A percentile compares a stretch with the other conserved stretches of the same genome.
phyloP scores from a whole-genome alignment of 2,113 vertebrate genomes.

The Poecilia latipinna region DNA sequence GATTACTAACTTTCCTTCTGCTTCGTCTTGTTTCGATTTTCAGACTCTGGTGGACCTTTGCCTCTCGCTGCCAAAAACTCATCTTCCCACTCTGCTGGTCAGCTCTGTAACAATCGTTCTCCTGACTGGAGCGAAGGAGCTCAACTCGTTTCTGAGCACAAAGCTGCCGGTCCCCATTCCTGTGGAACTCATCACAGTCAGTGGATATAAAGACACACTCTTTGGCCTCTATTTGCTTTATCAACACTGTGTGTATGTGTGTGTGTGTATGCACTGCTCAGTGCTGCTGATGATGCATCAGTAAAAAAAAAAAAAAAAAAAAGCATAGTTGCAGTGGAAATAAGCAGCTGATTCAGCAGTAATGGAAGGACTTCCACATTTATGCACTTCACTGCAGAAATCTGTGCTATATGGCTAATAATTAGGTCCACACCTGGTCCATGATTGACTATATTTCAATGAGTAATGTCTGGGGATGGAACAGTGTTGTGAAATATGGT shows the following conservation, averaged over 20 bases:
- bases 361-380: constrained; percentile 17
- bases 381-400: constrained; percentile 59
- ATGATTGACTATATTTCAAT: constrained; percentile 52
- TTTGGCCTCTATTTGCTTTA: constrained; percentile 17
- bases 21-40: constrained; percentile 2
- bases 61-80: constrained; percentile 81
- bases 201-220: constrained; percentile 46
- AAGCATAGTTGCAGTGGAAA: constrained; percentile 47
- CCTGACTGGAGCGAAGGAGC: constrained; percentile 86
- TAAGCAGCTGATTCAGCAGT: constrained; percentile 59
- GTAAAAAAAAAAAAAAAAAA: constrained; percentile 4
- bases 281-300: constrained; percentile 48
- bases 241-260: constrained; percentile 14
- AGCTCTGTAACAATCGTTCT: constrained; percentile 83
- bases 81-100: constrained; percentile 84
- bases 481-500: not conserved
- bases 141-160: constrained; percentile 82
- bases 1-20: not conserved
- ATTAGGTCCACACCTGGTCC: constrained; percentile 41
- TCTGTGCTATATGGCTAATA: constrained; percentile 43
- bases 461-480: constrained; percentile 19
- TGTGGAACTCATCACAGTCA: constrained; percentile 91
- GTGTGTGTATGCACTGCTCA: not conserved
- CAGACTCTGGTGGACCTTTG: constrained; percentile 89
- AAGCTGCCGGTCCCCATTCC: constrained; percentile 89